Conservation (phyloP, 2,113 vertebrate species). For the Phoxinus phoxinus region DNA sequence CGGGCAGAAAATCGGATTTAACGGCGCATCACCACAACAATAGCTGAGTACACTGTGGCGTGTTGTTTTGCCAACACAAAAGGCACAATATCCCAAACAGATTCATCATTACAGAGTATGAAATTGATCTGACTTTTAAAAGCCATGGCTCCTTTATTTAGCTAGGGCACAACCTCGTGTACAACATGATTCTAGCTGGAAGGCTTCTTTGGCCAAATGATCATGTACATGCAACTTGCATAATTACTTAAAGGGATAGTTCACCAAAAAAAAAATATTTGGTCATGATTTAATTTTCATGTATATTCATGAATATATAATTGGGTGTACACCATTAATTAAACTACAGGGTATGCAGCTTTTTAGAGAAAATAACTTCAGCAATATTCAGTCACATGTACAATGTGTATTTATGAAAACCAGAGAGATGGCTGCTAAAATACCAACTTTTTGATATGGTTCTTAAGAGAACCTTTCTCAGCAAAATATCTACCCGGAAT, state of each 20-base stretch:
- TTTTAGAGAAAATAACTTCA: not conserved
- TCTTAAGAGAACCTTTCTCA: slow-evolving; percentile 34
- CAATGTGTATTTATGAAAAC: not conserved
- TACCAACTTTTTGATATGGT: not conserved
- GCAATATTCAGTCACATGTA: not conserved
- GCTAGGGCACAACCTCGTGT: slow-evolving; percentile 57
- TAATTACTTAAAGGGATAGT: not conserved
- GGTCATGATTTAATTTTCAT: not conserved
- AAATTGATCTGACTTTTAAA: slow-evolving; percentile 76
- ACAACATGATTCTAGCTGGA: slow-evolving; percentile 30
- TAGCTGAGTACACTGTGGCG: slow-evolving; percentile 66
- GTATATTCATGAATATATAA: not conserved
- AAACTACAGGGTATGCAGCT: not conserved
- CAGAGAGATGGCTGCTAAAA: slow-evolving; percentile 22
- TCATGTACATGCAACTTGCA: not conserved
- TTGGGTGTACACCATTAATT: not conserved
- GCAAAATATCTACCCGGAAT: slow-evolving; percentile 23
- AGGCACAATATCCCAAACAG: slow-evolving; percentile 57
- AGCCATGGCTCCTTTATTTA: slow-evolving; percentile 77
- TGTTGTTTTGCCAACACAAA: slow-evolving; percentile 64
- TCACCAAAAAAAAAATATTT: not conserved
- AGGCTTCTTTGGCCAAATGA: not conserved
- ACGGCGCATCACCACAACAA: slow-evolving; percentile 80
- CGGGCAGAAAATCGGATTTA: slow-evolving; percentile 83
- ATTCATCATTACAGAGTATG: slow-evolving; percentile 72